Percentiles rank a stretch among this genome's conserved stretches.
These are phyloP conservation scores for Dascillus cervinus DNA, from an alignment of 2,888 invertebrate genomes.

Conservation along the genomic window DNA sequence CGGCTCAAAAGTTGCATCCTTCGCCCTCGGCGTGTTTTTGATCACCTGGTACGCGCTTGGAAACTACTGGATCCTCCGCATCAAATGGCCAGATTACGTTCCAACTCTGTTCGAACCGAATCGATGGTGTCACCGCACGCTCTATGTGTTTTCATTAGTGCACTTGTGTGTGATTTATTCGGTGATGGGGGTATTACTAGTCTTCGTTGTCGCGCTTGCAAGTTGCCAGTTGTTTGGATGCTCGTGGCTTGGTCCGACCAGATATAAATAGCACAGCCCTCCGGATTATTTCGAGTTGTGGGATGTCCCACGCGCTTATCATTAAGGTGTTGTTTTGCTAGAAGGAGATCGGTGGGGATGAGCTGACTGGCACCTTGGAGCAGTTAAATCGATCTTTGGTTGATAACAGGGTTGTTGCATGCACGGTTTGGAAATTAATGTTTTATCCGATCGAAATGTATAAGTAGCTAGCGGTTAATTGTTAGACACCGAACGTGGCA, in stretches of 20 bases:
- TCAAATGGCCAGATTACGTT: constrained; percentile 69
- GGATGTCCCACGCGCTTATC: constrained; percentile 37
- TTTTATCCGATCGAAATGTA: too few species aligned
- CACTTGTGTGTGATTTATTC: constrained; percentile 66
- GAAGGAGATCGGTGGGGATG: too few species aligned
- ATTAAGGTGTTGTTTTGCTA: too few species aligned
- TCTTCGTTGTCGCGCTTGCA: constrained; percentile 53
- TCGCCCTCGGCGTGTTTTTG: constrained; percentile 60
- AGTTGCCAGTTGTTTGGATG: constrained; percentile 65
- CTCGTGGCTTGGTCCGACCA: constrained; percentile 57
- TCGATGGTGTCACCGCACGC: constrained; percentile 69
- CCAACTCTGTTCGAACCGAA: constrained; percentile 68
- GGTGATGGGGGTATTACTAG: constrained; percentile 49
- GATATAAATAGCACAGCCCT: constrained; percentile 54
- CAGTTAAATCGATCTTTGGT: too few species aligned
- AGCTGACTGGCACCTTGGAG: too few species aligned
- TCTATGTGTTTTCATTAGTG: constrained; percentile 69
- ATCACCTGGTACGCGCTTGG: constrained; percentile 67
- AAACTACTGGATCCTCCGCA: constrained; percentile 59
- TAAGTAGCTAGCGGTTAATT: too few species aligned
- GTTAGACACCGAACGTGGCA: too few species aligned
- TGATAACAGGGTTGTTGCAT: too few species aligned
- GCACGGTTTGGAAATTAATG: too few species aligned
- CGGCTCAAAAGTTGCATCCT: constrained; percentile 56
- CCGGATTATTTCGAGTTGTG: constrained; percentile 37